Percentiles rank a stretch among this genome's conserved stretches.
These are phyloP conservation scores for Neogale vison DNA, from an alignment of 2,113 vertebrate species.

Conservation along the genomic window DNA sequence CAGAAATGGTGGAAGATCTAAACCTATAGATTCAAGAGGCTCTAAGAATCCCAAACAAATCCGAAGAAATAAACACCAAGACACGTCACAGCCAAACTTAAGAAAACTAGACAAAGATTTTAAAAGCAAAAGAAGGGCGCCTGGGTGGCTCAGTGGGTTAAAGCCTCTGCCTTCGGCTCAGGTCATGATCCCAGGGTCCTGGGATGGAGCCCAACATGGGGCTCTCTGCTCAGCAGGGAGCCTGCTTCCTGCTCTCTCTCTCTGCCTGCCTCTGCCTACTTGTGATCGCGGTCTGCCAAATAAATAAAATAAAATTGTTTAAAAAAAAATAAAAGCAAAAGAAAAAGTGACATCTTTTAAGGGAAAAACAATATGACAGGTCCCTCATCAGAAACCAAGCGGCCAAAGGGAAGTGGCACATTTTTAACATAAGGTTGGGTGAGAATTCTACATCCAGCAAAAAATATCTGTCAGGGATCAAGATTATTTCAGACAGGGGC, in stretches of 20 bases:
- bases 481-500: too few species aligned
- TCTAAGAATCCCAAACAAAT: not conserved
- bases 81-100: not conserved
- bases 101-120: not conserved
- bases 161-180: too few species aligned
- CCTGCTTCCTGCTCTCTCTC: too few species aligned
- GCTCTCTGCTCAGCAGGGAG: too few species aligned
- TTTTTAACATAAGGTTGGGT: not conserved
- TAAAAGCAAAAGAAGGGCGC: not conserved
- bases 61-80: not conserved
- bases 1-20: not conserved
- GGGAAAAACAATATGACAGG: not conserved
- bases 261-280: too few species aligned
- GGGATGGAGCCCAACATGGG: accelerated
- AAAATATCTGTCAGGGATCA: not conserved
- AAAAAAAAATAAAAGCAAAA: not conserved
- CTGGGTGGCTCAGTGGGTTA: too few species aligned
- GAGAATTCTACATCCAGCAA: not conserved
- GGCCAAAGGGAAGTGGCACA: not conserved
- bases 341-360: not conserved
- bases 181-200: too few species aligned
- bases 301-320: too few species aligned
- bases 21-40: not conserved
- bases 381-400: not conserved
- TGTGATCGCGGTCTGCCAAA: too few species aligned